Percentiles rank a stretch among this genome's conserved stretches.
Evolutionary conservation across 1,140 invertebrate genomes (phyloP).

Genomic region (Drosophila prosaltans): DNA sequence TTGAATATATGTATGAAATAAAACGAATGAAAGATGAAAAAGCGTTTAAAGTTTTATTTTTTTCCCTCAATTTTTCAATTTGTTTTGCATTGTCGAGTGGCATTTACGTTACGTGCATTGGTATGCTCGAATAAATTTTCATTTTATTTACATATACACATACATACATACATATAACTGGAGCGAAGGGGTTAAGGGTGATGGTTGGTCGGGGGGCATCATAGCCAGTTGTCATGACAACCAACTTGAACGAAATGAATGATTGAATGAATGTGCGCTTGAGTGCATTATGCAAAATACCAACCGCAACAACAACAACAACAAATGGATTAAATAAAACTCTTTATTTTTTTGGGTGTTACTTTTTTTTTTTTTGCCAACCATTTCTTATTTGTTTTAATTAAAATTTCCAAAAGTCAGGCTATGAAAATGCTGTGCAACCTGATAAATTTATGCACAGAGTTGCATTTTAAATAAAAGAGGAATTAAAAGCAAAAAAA

Average conservation of each 20-base stretch:
- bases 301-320: slow-evolving; percentile 21
- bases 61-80: slow-evolving; percentile 32
- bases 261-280: slow-evolving; percentile 37
- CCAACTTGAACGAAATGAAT: slow-evolving; percentile 41
- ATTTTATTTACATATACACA: slow-evolving; percentile 54
- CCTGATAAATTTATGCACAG: slow-evolving; percentile 50
- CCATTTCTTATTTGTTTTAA: slow-evolving; percentile 46
- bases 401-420: slow-evolving; percentile 24
- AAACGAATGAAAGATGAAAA: background rate
- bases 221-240: slow-evolving; percentile 51
- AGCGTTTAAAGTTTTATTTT: slow-evolving; percentile 19
- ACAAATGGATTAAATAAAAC: slow-evolving; percentile 34
- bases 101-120: slow-evolving; percentile 58
- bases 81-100: slow-evolving; percentile 32
- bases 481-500: slow-evolving; percentile 35
- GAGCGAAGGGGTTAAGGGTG: background rate
- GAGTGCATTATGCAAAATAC: slow-evolving; percentile 55
- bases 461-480: slow-evolving; percentile 64
- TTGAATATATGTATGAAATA: too few relatives aligned
- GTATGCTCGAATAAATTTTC: slow-evolving; percentile 56
- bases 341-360: slow-evolving; percentile 1
- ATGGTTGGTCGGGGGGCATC: background rate
- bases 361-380: slow-evolving; percentile 11
- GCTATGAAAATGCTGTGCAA: slow-evolving; percentile 33
- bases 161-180: slow-evolving; percentile 10